Conservation (phyloP, 2,888 invertebrate genomes). For the Panzeria rudis region DNA sequence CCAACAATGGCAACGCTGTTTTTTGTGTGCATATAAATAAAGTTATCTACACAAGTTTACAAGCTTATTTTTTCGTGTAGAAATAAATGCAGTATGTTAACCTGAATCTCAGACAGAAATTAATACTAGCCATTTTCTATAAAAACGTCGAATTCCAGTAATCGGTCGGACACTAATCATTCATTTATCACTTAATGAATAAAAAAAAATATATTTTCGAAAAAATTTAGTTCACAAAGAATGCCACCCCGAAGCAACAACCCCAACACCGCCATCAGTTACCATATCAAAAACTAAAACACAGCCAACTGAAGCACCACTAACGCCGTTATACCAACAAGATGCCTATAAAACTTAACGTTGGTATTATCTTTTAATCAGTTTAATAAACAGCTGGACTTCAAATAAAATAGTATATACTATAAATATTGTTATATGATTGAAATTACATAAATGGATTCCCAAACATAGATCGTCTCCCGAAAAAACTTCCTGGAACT, state of each 20-base stretch:
- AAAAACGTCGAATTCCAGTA: no score
- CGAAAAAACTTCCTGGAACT: constrained; percentile 82
- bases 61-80: not conserved
- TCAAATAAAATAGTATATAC: constrained; percentile 37
- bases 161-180: not conserved
- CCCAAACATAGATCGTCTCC: constrained; percentile 58
- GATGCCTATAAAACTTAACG: constrained; percentile 71
- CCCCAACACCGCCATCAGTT: constrained; percentile 45
- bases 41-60: no score
- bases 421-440: constrained; percentile 66
- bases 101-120: no score
- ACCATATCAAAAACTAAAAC: constrained; percentile 56
- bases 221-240: constrained; percentile 76
- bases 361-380: constrained; percentile 60
- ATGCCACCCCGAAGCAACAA: constrained; percentile 74
- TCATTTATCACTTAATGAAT: constrained; percentile 11
- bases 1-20: no score
- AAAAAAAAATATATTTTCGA: constrained; percentile 7
- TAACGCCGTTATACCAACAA: constrained; percentile 65
- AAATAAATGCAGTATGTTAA: no score
- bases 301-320: constrained; percentile 63
- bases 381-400: constrained; percentile 51
- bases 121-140: no score
- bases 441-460: constrained; percentile 52
- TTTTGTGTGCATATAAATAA: no score